Percentiles rank a stretch among this genome's conserved stretches.
These are phyloP conservation scores for Cydia strobilella DNA, from an alignment of 1,140 invertebrate species.

Conservation along the genomic window DNA sequence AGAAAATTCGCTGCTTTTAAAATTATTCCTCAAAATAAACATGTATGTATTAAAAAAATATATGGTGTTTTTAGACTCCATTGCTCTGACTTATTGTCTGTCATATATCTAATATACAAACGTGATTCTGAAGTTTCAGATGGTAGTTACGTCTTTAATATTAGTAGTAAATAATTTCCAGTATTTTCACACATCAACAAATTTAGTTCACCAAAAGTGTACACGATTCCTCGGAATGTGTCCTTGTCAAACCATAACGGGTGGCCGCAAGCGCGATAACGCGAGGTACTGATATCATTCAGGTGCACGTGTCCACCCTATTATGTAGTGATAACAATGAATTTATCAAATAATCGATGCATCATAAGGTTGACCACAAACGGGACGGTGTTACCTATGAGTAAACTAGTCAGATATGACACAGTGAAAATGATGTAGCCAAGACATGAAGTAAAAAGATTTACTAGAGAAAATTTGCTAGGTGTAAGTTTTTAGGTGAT, in stretches of 20 bases:
- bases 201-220: background rate
- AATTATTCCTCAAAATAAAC: no score
- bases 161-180: background rate
- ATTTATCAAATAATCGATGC: conserved; percentile 32
- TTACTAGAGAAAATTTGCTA: no score
- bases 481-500: no score
- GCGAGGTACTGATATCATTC: conserved; percentile 7
- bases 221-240: background rate
- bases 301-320: conserved; percentile 28
- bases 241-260: conserved; percentile 20
- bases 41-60: no score
- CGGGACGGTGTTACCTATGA: conserved; percentile 2
- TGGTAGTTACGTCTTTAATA: no score
- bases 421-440: background rate
- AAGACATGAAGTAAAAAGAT: background rate
- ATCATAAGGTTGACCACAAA: conserved; percentile 25
- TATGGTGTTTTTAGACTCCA: no score
- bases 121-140: no score
- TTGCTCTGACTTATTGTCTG: no score
- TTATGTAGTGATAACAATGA: conserved; percentile 32
- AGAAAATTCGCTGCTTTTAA: no score
- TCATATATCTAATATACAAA: no score
- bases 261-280: conserved; percentile 23
- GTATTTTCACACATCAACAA: background rate
- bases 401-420: background rate